Conservation (phyloP, 2,797 vertebrate genomes). For the Selene dorsalis region DNA sequence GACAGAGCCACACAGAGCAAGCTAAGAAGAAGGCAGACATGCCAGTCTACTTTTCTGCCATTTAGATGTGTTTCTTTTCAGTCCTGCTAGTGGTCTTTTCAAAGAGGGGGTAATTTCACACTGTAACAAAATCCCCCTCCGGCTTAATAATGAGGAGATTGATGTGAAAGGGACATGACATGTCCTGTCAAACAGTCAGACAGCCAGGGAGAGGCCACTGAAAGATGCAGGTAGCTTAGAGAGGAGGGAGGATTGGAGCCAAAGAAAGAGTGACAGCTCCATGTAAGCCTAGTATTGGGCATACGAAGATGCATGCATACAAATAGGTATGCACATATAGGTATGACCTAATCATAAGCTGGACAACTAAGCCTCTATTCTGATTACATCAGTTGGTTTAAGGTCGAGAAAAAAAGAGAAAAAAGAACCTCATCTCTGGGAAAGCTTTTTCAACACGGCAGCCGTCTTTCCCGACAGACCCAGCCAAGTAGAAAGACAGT, state of each 20-base stretch:
- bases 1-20: conserved; percentile 21
- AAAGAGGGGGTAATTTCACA: conserved; percentile 47
- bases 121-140: conserved; percentile 47
- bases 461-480: conserved; percentile 72
- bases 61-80: conserved; percentile 33
- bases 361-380: conserved; percentile 43
- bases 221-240: conserved; percentile 54
- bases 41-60: conserved; percentile 12
- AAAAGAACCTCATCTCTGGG: conserved; percentile 61
- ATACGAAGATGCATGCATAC: conserved; percentile 36
- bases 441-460: conserved; percentile 75
- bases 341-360: conserved; percentile 46
- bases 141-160: conserved; percentile 59
- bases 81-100: conserved; percentile 34
- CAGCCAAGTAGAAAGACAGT: conserved; percentile 65
- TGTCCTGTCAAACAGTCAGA: conserved; percentile 66
- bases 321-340: conserved; percentile 30
- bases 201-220: conserved; percentile 51
- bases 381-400: conserved; percentile 52
- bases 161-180: conserved; percentile 60
- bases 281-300: conserved; percentile 20
- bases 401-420: conserved; percentile 16
- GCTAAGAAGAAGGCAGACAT: conserved; percentile 15
- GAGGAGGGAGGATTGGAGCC: conserved; percentile 24
- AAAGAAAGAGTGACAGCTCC: conserved; percentile 45